Percentiles rank a stretch among this genome's conserved stretches.
phyloP scores from a whole-genome alignment of 2,113 vertebrate species.

The Pheucticus melanocephalus region DNA sequence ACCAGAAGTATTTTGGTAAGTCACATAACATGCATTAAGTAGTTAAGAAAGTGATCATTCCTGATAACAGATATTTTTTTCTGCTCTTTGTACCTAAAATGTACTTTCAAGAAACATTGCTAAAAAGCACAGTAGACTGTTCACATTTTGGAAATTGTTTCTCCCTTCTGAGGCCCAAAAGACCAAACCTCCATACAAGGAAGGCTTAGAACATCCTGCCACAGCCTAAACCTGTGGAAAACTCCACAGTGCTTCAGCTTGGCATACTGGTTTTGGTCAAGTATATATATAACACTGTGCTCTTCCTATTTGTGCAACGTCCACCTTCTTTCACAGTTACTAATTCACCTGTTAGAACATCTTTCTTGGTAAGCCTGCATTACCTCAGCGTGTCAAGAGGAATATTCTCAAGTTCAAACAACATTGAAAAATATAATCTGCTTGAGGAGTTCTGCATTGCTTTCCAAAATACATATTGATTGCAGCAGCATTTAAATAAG shows the following conservation, averaged over 20 bases:
- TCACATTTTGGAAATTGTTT: background rate
- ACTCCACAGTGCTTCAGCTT: fast-evolving
- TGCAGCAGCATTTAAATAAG: background rate
- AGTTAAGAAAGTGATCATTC: background rate
- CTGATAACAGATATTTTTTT: background rate
- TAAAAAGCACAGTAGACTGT: background rate
- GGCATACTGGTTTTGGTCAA: background rate
- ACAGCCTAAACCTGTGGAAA: background rate
- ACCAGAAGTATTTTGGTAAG: constrained; percentile 23
- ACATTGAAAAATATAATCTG: background rate
- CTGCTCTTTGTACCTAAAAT: background rate
- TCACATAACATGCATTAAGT: background rate
- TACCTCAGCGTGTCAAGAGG: background rate
- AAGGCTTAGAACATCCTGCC: background rate
- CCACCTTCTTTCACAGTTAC: background rate
- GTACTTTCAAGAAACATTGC: background rate
- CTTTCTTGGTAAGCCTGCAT: background rate
- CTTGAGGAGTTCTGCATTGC: background rate
- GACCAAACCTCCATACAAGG: background rate
- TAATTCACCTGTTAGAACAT: background rate
- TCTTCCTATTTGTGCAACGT: background rate
- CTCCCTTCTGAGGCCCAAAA: background rate
- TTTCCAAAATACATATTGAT: background rate
- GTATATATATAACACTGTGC: background rate
- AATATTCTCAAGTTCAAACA: background rate